Evolutionary conservation across 2,113 vertebrate species (phyloP).

Genomic region (Tricholaema leucomelas): DNA sequence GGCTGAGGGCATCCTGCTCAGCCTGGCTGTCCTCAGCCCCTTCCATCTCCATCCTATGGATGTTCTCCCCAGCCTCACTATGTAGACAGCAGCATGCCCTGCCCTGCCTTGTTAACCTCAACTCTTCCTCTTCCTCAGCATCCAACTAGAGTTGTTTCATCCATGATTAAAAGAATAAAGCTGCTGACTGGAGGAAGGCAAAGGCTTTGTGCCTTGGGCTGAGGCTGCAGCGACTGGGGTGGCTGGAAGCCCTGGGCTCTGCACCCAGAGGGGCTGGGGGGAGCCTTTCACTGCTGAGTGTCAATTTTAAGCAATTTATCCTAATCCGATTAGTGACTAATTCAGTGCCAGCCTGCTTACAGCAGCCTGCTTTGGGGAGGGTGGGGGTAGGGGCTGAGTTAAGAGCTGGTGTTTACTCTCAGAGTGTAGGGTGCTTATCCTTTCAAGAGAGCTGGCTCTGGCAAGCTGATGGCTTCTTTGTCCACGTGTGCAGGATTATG

Average conservation of each 20-base stretch:
- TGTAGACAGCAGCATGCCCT: background rate
- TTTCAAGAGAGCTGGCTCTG: background rate
- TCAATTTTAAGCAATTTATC: slow-evolving; percentile 68
- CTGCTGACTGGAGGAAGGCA: slow-evolving; percentile 37
- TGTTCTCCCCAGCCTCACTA: fast-evolving
- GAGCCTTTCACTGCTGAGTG: slow-evolving; percentile 40
- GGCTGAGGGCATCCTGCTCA: background rate
- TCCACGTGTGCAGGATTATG: background rate
- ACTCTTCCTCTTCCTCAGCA: background rate
- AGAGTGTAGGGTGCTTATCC: background rate
- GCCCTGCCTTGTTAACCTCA: background rate
- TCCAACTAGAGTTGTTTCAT: background rate
- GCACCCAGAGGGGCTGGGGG: background rate
- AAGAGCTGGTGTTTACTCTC: slow-evolving; percentile 22
- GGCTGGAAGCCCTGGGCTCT: slow-evolving; percentile 16
- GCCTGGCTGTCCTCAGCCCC: background rate
- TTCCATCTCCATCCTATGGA: fast-evolving
- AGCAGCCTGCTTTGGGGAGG: background rate
- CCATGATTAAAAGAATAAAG: slow-evolving; percentile 47
- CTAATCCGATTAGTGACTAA: slow-evolving; percentile 74
- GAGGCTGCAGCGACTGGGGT: background rate
- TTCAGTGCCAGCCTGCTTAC: slow-evolving; percentile 48
- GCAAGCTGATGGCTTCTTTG: background rate
- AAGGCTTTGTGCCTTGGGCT: background rate
- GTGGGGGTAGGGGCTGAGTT: background rate